phyloP scores from a whole-genome alignment of 2,797 vertebrate genomes.

The Coregonus sp. region DNA sequence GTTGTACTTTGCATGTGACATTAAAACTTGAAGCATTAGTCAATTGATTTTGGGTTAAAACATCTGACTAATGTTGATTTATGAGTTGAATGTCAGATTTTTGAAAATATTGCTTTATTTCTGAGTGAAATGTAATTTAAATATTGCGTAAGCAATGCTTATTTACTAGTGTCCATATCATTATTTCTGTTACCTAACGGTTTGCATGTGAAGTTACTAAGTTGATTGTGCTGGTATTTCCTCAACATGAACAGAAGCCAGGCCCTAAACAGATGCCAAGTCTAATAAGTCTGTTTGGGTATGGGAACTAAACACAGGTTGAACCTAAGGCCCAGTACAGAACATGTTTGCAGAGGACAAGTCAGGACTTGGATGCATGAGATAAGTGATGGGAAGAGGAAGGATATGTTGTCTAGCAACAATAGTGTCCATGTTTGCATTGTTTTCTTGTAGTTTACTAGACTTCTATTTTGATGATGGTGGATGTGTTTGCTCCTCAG shows the following conservation, averaged over 20 bases:
- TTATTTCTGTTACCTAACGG: slow-evolving; percentile 22
- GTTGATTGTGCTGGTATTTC: slow-evolving; percentile 56
- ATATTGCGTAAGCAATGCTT: background rate
- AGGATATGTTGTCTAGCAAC: background rate
- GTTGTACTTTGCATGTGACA: too few relatives aligned
- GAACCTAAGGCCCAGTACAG: background rate
- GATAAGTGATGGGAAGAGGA: background rate
- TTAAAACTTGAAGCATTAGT: too few relatives aligned
- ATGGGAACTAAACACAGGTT: background rate
- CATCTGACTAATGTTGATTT: too few relatives aligned
- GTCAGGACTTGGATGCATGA: background rate
- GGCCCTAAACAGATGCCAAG: slow-evolving; percentile 40
- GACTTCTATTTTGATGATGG: background rate
- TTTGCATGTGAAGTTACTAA: slow-evolving; percentile 46
- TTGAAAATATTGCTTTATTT: background rate
- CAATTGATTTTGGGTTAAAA: too few relatives aligned
- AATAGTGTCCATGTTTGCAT: background rate
- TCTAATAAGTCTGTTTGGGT: slow-evolving; percentile 54
- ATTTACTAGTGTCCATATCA: slow-evolving; percentile 4
- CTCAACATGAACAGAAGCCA: slow-evolving; percentile 45
- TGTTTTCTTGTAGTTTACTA: background rate
- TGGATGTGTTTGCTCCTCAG: slow-evolving; percentile 48
- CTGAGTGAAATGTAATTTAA: background rate
- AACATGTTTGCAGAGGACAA: background rate
- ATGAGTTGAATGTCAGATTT: too few relatives aligned